Conservation (phyloP, 1,140 invertebrate species). For the Venturia canescens region DNA sequence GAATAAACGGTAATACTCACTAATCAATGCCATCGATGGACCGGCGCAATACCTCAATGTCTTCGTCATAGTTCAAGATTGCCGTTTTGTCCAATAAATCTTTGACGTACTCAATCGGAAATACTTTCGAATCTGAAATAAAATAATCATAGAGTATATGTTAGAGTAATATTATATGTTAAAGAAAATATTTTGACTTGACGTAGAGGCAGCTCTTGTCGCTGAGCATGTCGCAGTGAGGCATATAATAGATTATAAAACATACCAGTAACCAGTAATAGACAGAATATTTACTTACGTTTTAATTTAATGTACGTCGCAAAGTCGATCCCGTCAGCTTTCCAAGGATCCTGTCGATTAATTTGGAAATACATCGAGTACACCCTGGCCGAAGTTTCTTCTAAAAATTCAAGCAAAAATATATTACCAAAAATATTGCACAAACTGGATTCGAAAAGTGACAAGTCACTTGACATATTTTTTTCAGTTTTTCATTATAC, state of each 20-base stretch:
- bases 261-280: too few species aligned
- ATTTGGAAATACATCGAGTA: slow-evolving; percentile 11
- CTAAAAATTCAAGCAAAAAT: background rate
- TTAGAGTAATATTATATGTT: background rate
- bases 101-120: slow-evolving; percentile 5
- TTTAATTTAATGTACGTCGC: slow-evolving; percentile 10
- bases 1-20: slow-evolving; percentile 17
- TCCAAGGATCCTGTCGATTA: slow-evolving; percentile 17
- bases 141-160: slow-evolving; percentile 15
- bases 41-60: background rate
- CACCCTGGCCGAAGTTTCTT: background rate
- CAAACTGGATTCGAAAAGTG: slow-evolving; percentile 2
- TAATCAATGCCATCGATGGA: slow-evolving; percentile 28
- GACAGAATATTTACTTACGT: slow-evolving; percentile 6
- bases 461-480: too few species aligned
- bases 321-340: slow-evolving; percentile 8
- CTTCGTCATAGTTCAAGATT: background rate
- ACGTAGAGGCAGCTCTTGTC: background rate
- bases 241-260: background rate
- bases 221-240: background rate
- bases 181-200: slow-evolving; percentile 8
- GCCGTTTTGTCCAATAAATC: slow-evolving; percentile 7
- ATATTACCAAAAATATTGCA: slow-evolving; percentile 1
- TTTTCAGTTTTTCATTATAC: too few species aligned
- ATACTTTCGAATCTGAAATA: slow-evolving; percentile 13